phyloP scores from a whole-genome alignment of 2,113 vertebrate species.

The Gobiocypris rarus region DNA sequence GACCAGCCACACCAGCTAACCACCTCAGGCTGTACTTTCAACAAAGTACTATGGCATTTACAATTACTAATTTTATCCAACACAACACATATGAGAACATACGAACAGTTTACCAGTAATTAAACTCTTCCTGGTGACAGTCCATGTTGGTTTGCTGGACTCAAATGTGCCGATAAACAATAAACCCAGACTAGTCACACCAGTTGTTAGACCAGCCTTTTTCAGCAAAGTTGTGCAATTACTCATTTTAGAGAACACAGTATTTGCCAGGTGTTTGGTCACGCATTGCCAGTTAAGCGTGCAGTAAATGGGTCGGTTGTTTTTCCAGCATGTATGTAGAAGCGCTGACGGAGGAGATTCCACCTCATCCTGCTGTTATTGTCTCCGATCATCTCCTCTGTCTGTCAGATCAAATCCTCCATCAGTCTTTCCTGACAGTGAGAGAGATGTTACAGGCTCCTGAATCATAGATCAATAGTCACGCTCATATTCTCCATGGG shows the following conservation, averaged over 20 bases:
- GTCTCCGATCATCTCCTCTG: not conserved
- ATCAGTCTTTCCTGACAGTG: not conserved
- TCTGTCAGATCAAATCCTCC: not conserved
- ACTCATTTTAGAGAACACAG: not conserved
- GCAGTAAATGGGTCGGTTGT: not conserved
- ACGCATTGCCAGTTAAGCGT: not conserved
- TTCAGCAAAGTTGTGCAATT: not conserved
- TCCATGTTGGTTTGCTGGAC: no score
- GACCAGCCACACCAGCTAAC: no score
- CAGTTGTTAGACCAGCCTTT: no score
- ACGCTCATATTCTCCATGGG: slow-evolving; percentile 27
- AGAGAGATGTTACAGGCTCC: slow-evolving; percentile 52
- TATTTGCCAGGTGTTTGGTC: not conserved
- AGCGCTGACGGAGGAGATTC: not conserved
- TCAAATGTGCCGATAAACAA: no score
- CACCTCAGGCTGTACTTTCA: no score
- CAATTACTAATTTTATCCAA: no score
- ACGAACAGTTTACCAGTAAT: no score
- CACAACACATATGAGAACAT: no score
- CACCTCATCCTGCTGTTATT: not conserved
- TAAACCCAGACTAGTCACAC: no score
- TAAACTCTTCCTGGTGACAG: no score
- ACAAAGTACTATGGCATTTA: no score
- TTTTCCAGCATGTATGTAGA: not conserved
- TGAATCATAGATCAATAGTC: slow-evolving; percentile 59